Evolutionary conservation across 2,888 invertebrate species (phyloP).

Genomic region (Drosophila birchii): DNA sequence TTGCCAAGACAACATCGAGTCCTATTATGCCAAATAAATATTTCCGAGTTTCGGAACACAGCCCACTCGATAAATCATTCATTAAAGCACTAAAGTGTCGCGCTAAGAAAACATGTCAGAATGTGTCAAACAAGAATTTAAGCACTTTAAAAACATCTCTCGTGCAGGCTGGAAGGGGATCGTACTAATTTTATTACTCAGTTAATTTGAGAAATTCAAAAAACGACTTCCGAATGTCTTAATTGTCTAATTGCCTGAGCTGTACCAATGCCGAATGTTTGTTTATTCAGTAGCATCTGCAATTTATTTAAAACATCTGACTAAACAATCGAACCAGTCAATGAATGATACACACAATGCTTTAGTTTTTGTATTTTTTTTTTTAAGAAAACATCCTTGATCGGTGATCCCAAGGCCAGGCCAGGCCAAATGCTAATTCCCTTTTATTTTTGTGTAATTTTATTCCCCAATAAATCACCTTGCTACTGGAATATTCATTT

Average conservation of each 20-base stretch:
- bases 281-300: slow-evolving; percentile 47
- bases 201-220: slow-evolving; percentile 19
- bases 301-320: slow-evolving; percentile 53
- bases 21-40: slow-evolving; percentile 26
- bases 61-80: slow-evolving; percentile 35
- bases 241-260: slow-evolving; percentile 37
- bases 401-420: slow-evolving; percentile 5
- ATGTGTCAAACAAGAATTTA: slow-evolving; percentile 45
- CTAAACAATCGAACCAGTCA: slow-evolving; percentile 46
- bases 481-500: not conserved
- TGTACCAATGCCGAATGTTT: slow-evolving; percentile 38
- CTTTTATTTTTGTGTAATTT: not conserved
- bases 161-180: not conserved
- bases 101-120: slow-evolving; percentile 28
- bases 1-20: slow-evolving; percentile 8
- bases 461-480: not conserved
- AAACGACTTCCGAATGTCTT: slow-evolving; percentile 36
- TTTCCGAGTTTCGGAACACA: slow-evolving; percentile 18
- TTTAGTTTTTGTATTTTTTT: slow-evolving; percentile 7
- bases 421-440: not conserved
- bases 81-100: slow-evolving; percentile 41
- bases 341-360: slow-evolving; percentile 31
- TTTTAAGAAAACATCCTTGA: not conserved
- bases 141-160: slow-evolving; percentile 31
- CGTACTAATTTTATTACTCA: slow-evolving; percentile 11